A percentile compares a stretch with the other conserved stretches of the same genome.
phyloP scores from a whole-genome alignment of 37 sponge, comb jelly and placozoan species.

The Halisarca cf. caerulea region DNA sequence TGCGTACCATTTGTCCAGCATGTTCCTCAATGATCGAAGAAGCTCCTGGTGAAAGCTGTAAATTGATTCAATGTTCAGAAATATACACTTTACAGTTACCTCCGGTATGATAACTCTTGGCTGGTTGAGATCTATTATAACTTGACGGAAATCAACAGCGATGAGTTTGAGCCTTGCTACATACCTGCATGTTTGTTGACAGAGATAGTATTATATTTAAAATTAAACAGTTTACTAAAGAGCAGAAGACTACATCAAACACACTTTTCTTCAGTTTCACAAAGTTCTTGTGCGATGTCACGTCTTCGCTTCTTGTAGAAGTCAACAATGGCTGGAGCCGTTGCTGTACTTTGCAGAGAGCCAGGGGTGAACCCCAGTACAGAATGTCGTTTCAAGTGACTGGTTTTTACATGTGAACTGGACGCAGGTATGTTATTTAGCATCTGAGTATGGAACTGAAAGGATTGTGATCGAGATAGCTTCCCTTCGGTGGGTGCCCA shows the following conservation, averaged over 20 bases:
- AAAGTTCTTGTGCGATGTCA: constrained; percentile 56
- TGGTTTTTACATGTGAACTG: no score
- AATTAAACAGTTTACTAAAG: no score
- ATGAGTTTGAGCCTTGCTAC: constrained; percentile 48
- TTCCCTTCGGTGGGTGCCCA: no score
- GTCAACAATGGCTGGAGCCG: no score
- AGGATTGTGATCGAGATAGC: no score
- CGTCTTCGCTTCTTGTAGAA: background rate
- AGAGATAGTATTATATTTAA: no score
- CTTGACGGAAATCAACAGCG: constrained; percentile 46
- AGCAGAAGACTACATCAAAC: no score
- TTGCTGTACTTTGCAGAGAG: no score
- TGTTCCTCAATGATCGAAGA: constrained; percentile 42
- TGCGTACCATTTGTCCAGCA: constrained; percentile 66
- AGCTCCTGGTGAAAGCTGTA: constrained; percentile 54
- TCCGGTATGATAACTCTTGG: constrained; percentile 54
- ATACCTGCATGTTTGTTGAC: constrained; percentile 55
- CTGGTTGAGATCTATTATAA: constrained; percentile 24
- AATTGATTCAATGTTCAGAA: constrained; percentile 70
- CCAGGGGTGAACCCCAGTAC: no score
- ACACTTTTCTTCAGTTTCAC: constrained; percentile 60
- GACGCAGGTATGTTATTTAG: no score
- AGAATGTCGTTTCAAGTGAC: no score
- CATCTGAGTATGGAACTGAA: no score
- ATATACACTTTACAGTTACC: constrained; percentile 45